phyloP scores from a whole-genome alignment of 1,140 invertebrate genomes.

The Trichonephila clavata region DNA sequence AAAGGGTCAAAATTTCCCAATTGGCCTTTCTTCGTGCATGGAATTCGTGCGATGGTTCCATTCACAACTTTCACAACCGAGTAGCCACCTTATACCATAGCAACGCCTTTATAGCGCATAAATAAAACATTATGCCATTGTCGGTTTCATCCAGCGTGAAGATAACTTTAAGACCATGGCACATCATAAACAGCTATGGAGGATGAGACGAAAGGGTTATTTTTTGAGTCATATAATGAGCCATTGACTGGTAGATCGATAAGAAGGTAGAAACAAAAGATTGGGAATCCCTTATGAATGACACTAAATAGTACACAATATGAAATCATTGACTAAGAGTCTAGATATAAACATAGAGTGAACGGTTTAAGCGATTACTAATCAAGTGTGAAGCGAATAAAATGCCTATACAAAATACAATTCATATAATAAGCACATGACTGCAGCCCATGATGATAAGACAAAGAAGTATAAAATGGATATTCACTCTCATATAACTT shows the following conservation, averaged over 20 bases:
- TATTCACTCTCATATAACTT: too few species aligned
- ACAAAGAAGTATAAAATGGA: too few species aligned
- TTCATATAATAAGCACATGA: background rate
- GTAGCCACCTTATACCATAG: background rate
- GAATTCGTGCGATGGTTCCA: background rate
- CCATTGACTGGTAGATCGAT: background rate
- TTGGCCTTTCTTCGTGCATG: background rate
- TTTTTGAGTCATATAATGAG: background rate
- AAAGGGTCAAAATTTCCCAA: background rate
- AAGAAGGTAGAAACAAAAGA: background rate
- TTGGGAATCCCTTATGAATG: background rate
- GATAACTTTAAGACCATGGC: background rate
- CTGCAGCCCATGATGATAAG: too few species aligned
- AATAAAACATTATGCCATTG: slow-evolving; percentile 28
- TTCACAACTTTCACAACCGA: background rate
- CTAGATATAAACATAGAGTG: too few species aligned
- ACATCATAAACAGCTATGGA: background rate
- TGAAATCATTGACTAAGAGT: too few species aligned
- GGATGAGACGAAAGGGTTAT: background rate
- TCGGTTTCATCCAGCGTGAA: slow-evolving; percentile 4
- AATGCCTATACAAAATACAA: background rate
- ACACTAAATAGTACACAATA: too few species aligned
- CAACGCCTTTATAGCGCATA: background rate
- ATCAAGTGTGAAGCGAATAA: background rate
- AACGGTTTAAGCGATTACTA: too few species aligned